Evolutionary conservation across 1,140 invertebrate genomes (phyloP), one percentile per base, ranked within the genome.

Genomic region (Ectropis grisescens): DNA sequence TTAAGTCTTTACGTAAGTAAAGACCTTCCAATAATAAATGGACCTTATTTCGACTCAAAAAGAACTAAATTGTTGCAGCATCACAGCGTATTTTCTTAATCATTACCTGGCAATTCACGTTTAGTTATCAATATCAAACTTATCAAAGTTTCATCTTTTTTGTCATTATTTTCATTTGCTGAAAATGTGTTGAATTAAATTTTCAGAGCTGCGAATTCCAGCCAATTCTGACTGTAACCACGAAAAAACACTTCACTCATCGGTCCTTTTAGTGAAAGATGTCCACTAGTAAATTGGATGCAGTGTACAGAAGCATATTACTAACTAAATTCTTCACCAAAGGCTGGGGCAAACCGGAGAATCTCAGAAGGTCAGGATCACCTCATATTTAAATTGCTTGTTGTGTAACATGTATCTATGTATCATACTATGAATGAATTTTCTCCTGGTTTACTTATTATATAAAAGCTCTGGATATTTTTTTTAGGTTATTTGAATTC

Each of bases 271-370:
- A 19, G n/a, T 40, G 40, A 72, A 79, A 47, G 57, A 92, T 92
- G 90, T 86, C 90, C 44, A 84, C 88, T 8, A 93, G 91, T 67
- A 88, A 87, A 55, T 81, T 97, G 49, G 97, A 98, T 81, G 88
- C 92, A 30, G 85, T 97, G 30, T 98, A 97, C 71, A 84, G 97
- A 56, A 92, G 90, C 65, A 86, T 98, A 60, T 83, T 98, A 12
- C 82, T 98, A 23, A 93, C 94, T 1, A 95, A 94, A 75, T 97
- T 98, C 76, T 99, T 98, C 68, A 92, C 92, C 0, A 95, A 96
- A 85, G 96, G 96, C 47, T 99, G 97, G 97, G 97, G 97, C 4
- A 91, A 92, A 53, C 94, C 96, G 4, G 91, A 97, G 58, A 92
- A 93, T 82, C 85, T 98, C 19, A 90, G 92, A 80, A 91, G 91